Evolutionary conservation across 2,113 vertebrate species (phyloP), one percentile per base, ranked within the genome.

Genomic region (Daubentonia madagascariensis): DNA sequence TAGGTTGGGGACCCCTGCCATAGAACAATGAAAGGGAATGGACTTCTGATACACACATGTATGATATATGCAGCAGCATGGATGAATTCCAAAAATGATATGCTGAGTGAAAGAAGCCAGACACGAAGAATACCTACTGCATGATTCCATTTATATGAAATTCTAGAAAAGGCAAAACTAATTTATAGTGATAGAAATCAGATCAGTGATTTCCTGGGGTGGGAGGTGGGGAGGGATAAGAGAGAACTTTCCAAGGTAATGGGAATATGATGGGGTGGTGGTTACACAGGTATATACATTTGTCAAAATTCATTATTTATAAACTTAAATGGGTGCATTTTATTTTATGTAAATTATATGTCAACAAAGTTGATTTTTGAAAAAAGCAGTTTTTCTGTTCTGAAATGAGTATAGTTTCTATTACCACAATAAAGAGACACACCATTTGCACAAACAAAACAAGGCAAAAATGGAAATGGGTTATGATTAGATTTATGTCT

Each of bases 361-460:
- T 70, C 90, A 43, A 76, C 75, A 50, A 83, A 89, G 37, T n/a
- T 75, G 76, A 94, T 61, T 92, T 93, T 89, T 52, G n/a, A 54
- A 89, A 43, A 97, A 68, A 61, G 22, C 2, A 30, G 17, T 72
- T 79, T 68, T 65, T 79, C 54, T 40, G 57, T 52, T 40, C 35
- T 87, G 48, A 85, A 84, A 76, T 32, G 65, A 78, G n/a, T 72
- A 37, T 59, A 61, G 48, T 78, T 50, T 89, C 65, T 61, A 8
- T 89, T 57, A 85, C 43, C 18, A 81, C 70, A 84, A 50, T 89
- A 85, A 86, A 94, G 80, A 93, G 94, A 85, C 52, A 30, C 6
- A 50, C 30, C 23, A 59, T 92, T 93, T 84, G 61, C n/a, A 28
- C 52, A 97, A 92, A 65, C 52, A 85, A 83, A 97, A 68, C 54